Percentiles rank a stretch among this genome's conserved stretches.
Conservation (phyloP, 2,797 vertebrate genomes). For the Platyrinchus mystaceus region DNA sequence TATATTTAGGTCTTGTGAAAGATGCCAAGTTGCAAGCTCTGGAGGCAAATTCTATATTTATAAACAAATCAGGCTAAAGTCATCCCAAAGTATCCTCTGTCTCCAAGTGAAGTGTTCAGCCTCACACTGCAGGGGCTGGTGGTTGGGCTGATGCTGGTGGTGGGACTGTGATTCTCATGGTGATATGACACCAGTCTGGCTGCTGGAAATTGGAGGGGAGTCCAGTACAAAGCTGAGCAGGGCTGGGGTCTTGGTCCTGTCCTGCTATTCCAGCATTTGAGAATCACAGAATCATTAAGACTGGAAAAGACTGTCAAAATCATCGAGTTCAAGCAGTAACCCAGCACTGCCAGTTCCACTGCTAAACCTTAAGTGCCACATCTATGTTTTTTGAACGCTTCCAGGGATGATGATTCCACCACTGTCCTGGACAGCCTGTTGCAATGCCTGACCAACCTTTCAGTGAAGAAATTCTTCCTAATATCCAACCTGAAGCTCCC, state of each 20-base stretch:
- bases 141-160: neutral
- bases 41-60: conserved; percentile 30
- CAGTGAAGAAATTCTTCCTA: neutral
- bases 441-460: neutral
- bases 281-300: neutral
- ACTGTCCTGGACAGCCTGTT: neutral
- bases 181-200: neutral
- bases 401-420: neutral
- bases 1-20: conserved; percentile 43
- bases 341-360: neutral
- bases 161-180: neutral
- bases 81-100: neutral
- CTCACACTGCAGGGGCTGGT: neutral
- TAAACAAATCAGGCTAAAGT: conserved; percentile 23
- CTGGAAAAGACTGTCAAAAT: neutral
- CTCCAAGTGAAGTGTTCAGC: neutral
- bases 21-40: neutral
- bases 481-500: neutral
- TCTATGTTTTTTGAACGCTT: neutral
- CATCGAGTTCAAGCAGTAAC: neutral
- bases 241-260: neutral
- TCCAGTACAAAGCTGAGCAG: neutral
- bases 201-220: neutral
- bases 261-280: neutral
- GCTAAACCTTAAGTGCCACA: neutral